phyloP scores from a whole-genome alignment of 2,888 invertebrate species.

The Lissocephala sabroskyi region DNA sequence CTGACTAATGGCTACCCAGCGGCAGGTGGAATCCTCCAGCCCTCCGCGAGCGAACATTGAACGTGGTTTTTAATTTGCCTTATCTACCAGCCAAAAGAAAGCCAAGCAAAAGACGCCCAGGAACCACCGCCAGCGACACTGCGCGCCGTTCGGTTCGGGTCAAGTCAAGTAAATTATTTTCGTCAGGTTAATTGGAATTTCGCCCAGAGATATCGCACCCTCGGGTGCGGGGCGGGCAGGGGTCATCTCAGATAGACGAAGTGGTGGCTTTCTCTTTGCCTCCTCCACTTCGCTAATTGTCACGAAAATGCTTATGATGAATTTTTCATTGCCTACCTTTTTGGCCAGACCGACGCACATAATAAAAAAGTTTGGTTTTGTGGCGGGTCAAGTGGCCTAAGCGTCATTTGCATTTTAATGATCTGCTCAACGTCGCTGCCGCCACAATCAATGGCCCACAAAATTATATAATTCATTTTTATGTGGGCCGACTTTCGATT shows the following conservation, averaged over 20 bases:
- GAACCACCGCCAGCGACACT: no score
- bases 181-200: constrained; percentile 40
- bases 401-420: constrained; percentile 15
- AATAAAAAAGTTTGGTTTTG: constrained; percentile 1
- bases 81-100: no score
- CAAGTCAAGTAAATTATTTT: constrained; percentile 37
- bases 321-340: constrained; percentile 12
- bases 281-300: constrained; percentile 6
- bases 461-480: no score
- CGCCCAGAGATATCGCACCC: constrained; percentile 15
- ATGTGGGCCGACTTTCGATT: no score
- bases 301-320: constrained; percentile 8
- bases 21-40: background rate
- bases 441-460: no score
- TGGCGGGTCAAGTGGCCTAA: constrained; percentile 7
- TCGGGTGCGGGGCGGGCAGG: no score
- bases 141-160: constrained; percentile 4
- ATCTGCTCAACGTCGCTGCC: constrained; percentile 8
- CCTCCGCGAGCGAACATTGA: constrained; percentile 14
- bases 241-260: background rate
- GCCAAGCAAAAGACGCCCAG: no score
- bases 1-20: constrained; percentile 29
- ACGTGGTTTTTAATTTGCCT: constrained; percentile 42
- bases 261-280: background rate
- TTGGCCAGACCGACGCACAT: constrained; percentile 6